These are phyloP conservation scores for Amblyornis subalaris DNA, from an alignment of 2,113 vertebrate genomes.

Conservation along the genomic window DNA sequence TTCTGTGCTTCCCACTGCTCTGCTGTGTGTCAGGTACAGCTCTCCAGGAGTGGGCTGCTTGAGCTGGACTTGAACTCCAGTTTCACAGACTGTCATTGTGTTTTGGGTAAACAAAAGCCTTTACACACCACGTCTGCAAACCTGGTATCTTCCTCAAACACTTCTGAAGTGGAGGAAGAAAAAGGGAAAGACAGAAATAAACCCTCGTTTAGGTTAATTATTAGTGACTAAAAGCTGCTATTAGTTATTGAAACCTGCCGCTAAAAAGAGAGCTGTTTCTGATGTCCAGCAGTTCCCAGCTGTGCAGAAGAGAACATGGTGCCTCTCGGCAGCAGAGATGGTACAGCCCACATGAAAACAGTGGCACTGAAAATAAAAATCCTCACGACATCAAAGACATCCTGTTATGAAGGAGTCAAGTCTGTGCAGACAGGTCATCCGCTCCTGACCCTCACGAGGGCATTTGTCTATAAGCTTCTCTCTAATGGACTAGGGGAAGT, in stretches of 20 bases:
- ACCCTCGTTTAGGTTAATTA: neutral
- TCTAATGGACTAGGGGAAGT: neutral
- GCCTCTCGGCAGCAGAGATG: neutral
- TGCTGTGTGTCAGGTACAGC: neutral
- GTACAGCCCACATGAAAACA: constrained; percentile 45
- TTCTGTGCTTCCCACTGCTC: neutral
- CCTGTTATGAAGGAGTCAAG: constrained; percentile 53
- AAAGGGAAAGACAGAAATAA: neutral
- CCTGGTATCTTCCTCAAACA: neutral
- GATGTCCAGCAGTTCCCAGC: neutral
- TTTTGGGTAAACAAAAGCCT: neutral
- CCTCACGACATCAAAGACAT: constrained; percentile 67
- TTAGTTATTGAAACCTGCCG: neutral
- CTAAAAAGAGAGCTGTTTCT: neutral
- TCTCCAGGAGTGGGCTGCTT: neutral
- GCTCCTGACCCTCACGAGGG: constrained; percentile 34
- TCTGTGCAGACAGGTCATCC: constrained; percentile 23
- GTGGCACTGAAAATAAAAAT: constrained; percentile 58
- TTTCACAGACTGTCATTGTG: neutral
- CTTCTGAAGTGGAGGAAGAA: neutral
- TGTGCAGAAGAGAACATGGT: neutral
- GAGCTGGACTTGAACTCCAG: neutral
- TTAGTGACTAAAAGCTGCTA: neutral
- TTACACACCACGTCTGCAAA: neutral
- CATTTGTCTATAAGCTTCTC: neutral